phyloP scores from a whole-genome alignment of 2,797 vertebrate genomes.

The Carapus acus region DNA sequence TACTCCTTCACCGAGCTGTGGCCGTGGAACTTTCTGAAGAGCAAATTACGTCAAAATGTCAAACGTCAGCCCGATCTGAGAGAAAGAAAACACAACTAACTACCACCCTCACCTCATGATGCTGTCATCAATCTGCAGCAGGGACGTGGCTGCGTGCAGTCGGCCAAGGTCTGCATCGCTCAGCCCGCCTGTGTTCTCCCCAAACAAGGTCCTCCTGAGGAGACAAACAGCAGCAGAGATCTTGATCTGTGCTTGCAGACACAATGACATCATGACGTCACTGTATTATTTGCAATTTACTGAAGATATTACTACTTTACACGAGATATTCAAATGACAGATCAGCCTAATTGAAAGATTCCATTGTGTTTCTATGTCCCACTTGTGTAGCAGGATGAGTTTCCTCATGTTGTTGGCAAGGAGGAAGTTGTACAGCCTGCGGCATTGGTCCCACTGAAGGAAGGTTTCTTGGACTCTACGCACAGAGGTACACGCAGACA shows the following conservation, averaged over 20 bases:
- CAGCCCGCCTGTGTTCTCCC: conserved; percentile 73
- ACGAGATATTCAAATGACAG: too few species aligned
- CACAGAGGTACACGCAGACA: conserved; percentile 18
- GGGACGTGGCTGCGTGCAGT: conserved; percentile 85
- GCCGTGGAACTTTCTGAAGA: conserved; percentile 87
- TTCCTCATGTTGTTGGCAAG: conserved; percentile 96
- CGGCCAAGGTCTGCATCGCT: conserved; percentile 77
- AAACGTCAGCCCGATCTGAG: not conserved
- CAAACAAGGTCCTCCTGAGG: conserved; percentile 79
- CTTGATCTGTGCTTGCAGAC: too few species aligned
- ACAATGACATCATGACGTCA: too few species aligned
- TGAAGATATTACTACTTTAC: too few species aligned
- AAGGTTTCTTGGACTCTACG: conserved; percentile 91
- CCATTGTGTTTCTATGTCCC: conserved; percentile 5
- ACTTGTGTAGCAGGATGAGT: conserved; percentile 94
- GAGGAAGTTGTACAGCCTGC: conserved; percentile 92
- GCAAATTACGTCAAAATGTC: conserved; percentile 5
- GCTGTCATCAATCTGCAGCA: conserved; percentile 91
- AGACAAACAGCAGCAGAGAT: not conserved
- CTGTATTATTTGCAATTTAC: too few species aligned
- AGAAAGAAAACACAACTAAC: too few species aligned
- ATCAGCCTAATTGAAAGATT: too few species aligned
- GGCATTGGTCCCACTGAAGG: conserved; percentile 91
- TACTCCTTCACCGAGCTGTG: conserved; percentile 87
- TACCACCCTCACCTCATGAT: conserved; percentile 91